These are phyloP conservation scores for Falco peregrinus DNA, from an alignment of 2,797 vertebrate species.

Conservation along the genomic window DNA sequence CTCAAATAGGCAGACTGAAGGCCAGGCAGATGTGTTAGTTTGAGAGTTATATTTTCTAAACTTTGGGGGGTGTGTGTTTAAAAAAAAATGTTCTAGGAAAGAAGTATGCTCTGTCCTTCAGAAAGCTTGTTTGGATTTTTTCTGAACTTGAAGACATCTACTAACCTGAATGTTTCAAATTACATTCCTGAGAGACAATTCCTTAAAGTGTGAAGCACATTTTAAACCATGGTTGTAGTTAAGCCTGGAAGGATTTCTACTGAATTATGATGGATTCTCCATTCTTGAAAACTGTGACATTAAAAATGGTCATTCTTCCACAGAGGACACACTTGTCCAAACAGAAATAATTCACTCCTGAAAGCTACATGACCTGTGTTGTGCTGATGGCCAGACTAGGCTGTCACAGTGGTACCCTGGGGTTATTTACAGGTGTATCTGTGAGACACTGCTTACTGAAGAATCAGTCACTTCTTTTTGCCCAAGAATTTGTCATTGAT, in stretches of 20 bases:
- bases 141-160: background rate
- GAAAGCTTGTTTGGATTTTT: background rate
- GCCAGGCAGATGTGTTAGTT: background rate
- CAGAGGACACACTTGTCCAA: background rate
- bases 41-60: background rate
- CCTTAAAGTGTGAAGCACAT: background rate
- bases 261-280: background rate
- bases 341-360: background rate
- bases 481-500: background rate
- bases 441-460: background rate
- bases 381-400: background rate
- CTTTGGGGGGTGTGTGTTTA: no score
- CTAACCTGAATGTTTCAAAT: background rate
- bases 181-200: background rate
- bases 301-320: background rate
- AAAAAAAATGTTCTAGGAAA: background rate
- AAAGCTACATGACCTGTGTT: background rate
- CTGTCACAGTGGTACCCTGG: background rate
- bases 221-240: background rate
- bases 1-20: background rate
- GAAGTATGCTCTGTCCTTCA: background rate
- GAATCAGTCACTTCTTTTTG: background rate
- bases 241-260: background rate
- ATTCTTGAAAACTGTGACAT: background rate
- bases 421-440: background rate